Conservation (phyloP, 2,888 invertebrate genomes). For the Caenorhabditis wallacei region DNA sequence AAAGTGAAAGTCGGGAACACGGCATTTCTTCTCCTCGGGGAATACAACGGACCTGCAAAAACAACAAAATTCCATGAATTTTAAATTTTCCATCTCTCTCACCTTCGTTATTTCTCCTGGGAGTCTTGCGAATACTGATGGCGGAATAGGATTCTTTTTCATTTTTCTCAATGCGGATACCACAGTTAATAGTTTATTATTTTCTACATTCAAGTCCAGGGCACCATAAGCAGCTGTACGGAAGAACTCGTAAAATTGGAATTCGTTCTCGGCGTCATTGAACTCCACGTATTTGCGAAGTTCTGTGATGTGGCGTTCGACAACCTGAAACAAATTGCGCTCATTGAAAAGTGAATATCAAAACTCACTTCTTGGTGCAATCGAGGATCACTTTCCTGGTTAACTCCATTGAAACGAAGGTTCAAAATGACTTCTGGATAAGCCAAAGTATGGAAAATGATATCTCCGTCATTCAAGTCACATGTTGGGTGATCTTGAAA, state of each 20-base stretch:
- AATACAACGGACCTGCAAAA: constrained; percentile 57
- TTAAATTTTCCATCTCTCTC: not conserved
- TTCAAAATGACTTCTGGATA: constrained; percentile 69
- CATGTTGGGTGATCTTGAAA: constrained; percentile 52
- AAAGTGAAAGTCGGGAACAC: constrained; percentile 17
- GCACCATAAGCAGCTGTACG: constrained; percentile 70
- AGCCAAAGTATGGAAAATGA: constrained; percentile 63
- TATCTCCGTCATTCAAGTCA: constrained; percentile 54
- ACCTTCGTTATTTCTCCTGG: constrained; percentile 59
- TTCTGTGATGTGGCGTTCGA: constrained; percentile 71
- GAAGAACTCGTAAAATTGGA: constrained; percentile 70
- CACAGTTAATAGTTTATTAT: not conserved
- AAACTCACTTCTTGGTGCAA: constrained; percentile 70
- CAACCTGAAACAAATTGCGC: constrained; percentile 68
- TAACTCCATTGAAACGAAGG: constrained; percentile 74
- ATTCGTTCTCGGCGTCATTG: constrained; percentile 20
- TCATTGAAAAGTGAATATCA: not conserved
- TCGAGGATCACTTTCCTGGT: constrained; percentile 67
- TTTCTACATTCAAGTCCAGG: constrained; percentile 67
- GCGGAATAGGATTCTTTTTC: constrained; percentile 16
- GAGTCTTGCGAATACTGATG: constrained; percentile 24
- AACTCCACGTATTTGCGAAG: constrained; percentile 66
- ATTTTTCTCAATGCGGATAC: constrained; percentile 29
- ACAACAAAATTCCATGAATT: constrained; percentile 1
- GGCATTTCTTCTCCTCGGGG: constrained; percentile 44